Evolutionary conservation across 2,797 vertebrate species (phyloP), one percentile per base, ranked within the genome.

Genomic region (Thalassophryne amazonica): DNA sequence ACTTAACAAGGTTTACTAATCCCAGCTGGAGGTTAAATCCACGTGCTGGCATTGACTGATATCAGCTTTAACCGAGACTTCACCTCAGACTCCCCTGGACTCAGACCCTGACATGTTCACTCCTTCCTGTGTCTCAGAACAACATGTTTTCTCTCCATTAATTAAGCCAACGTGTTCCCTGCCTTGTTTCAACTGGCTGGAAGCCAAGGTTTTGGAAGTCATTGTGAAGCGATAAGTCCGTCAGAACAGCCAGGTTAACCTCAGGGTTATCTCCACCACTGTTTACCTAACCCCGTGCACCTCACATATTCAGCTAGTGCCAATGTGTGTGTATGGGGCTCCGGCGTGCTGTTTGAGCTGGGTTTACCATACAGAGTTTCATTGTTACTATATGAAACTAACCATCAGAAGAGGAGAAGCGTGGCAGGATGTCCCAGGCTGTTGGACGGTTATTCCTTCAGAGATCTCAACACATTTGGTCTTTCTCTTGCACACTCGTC

Each of bases 101-200:
- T 6, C 12, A 2, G 4, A 10, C 6, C 10, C 19, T 62, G 42
- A 21, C 8, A 17, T 47, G 32, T 51, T 51, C 25, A 24, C 49
- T 59, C 43, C 46, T 59, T 55, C 48, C 67, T 25, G 32, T 41
- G 32, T 66, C 67, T 61, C 67, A 64, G 61, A 50, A 72, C 49
- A 69, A 55, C 19, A 57, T 75, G 75, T 76, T 80, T 80, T 72
- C 43, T 60, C 55, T 24, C 51, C 55, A 47, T 34, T 48, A 75
- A 76, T 54, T 65, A 37, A 60, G 20, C 46, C 64, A 73, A 41
- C 55, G 25, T 50, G 65, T 78, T 81, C 62, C 56, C 30, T 36
- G 27, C 37, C 35, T 48, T 86, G 71, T 82, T 82, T 73, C 73
- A 79, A 35, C 80, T 86, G 83, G 81, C 75, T 20, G n/a, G 25